A percentile compares a stretch with the other conserved stretches of the same genome.
Conservation (phyloP, 2,888 invertebrate genomes). For the Tiliacea aurago region DNA sequence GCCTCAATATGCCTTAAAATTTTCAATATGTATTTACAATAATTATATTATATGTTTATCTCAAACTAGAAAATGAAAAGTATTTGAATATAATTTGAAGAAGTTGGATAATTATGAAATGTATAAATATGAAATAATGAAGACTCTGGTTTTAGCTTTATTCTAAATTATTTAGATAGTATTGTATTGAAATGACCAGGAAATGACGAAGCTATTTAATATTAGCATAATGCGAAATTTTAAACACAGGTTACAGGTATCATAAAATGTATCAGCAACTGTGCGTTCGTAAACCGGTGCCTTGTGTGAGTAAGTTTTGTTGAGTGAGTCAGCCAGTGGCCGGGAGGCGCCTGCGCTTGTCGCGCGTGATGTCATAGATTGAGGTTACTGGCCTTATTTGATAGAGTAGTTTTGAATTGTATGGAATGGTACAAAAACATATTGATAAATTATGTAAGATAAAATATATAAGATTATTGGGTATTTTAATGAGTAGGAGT, state of each 20-base stretch:
- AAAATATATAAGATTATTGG: slow-evolving; percentile 63
- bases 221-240: slow-evolving; percentile 50
- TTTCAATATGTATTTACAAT: slow-evolving; percentile 68
- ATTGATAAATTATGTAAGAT: slow-evolving; percentile 63
- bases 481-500: slow-evolving; percentile 56
- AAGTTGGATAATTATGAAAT: slow-evolving; percentile 61
- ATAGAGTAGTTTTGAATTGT: slow-evolving; percentile 68
- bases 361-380: slow-evolving; percentile 66
- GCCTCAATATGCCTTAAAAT: slow-evolving; percentile 85
- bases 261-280: slow-evolving; percentile 49
- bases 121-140: slow-evolving; percentile 60
- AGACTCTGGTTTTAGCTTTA: slow-evolving; percentile 85
- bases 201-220: slow-evolving; percentile 54
- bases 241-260: slow-evolving; percentile 52
- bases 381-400: slow-evolving; percentile 70
- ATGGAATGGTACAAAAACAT: slow-evolving; percentile 67
- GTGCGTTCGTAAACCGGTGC: slow-evolving; percentile 54
- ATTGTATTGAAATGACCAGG: slow-evolving; percentile 57
- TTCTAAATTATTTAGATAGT: slow-evolving; percentile 77
- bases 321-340: slow-evolving; percentile 68
- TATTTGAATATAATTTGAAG: slow-evolving; percentile 69
- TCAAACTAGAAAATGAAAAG: slow-evolving; percentile 59
- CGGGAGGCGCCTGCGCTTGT: slow-evolving; percentile 47
- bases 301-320: slow-evolving; percentile 62
- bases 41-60: slow-evolving; percentile 52